phyloP scores from a whole-genome alignment of 2,888 invertebrate species.

The Brassicogethes aeneus region DNA sequence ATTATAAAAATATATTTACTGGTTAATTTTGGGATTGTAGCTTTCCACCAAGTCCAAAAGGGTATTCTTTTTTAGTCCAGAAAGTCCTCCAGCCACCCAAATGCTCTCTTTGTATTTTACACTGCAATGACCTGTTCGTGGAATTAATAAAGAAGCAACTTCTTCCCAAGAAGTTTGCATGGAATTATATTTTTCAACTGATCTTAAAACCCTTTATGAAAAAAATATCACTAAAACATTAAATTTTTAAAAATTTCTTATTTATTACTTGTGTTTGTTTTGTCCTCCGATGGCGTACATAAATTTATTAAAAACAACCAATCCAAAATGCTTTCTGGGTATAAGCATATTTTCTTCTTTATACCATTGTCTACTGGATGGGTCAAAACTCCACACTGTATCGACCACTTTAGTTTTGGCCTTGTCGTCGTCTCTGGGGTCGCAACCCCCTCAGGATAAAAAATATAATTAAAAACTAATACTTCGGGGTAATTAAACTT shows the following conservation, averaged over 20 bases:
- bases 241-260: slow-evolving; percentile 33
- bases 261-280: slow-evolving; percentile 28
- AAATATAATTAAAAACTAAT: too few relatives aligned
- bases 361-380: slow-evolving; percentile 54
- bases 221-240: background rate
- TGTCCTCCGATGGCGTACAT: slow-evolving; percentile 65
- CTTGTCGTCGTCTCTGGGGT: slow-evolving; percentile 52
- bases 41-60: slow-evolving; percentile 54
- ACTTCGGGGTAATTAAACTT: too few relatives aligned
- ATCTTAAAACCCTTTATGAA: slow-evolving; percentile 13
- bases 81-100: slow-evolving; percentile 68
- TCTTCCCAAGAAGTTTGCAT: slow-evolving; percentile 49
- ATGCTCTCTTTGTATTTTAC: slow-evolving; percentile 52
- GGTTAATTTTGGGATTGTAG: slow-evolving; percentile 52
- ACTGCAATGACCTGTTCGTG: slow-evolving; percentile 54
- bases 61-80: slow-evolving; percentile 44
- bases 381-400: slow-evolving; percentile 63
- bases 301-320: slow-evolving; percentile 56
- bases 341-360: slow-evolving; percentile 51
- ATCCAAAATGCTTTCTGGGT: slow-evolving; percentile 59
- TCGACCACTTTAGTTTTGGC: slow-evolving; percentile 50
- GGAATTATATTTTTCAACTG: slow-evolving; percentile 54
- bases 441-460: slow-evolving; percentile 27
- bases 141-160: slow-evolving; percentile 48
- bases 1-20: slow-evolving; percentile 36